A percentile compares a stretch with the other conserved stretches of the same genome.
Evolutionary conservation across 2,888 invertebrate species (phyloP).

Genomic region (Cheilosia scutellata): DNA sequence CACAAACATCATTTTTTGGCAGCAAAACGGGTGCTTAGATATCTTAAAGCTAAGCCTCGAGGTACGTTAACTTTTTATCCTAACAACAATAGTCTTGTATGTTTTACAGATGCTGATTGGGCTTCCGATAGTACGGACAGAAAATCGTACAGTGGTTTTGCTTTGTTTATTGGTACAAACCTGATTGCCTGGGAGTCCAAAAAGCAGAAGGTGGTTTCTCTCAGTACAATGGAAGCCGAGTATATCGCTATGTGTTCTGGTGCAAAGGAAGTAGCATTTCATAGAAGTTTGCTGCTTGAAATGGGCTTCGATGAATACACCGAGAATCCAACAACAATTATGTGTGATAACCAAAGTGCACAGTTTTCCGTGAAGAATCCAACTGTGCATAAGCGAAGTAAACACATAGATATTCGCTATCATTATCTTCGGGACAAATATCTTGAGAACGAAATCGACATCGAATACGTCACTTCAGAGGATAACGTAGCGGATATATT

Average conservation of each 20-base stretch:
- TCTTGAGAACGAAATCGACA: too few species aligned
- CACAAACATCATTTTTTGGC: too few species aligned
- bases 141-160: slow-evolving; percentile 63
- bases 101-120: slow-evolving; percentile 74
- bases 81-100: slow-evolving; percentile 41
- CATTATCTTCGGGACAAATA: too few species aligned
- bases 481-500: too few species aligned
- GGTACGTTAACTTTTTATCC: slow-evolving; percentile 26
- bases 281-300: slow-evolving; percentile 42
- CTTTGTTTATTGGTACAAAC: slow-evolving; percentile 47
- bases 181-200: slow-evolving; percentile 70
- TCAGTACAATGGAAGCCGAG: slow-evolving; percentile 72
- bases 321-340: too few species aligned
- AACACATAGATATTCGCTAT: too few species aligned
- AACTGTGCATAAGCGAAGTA: too few species aligned
- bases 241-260: slow-evolving; percentile 65
- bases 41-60: too few species aligned
- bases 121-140: slow-evolving; percentile 62
- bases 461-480: too few species aligned
- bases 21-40: too few species aligned
- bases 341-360: too few species aligned
- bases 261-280: slow-evolving; percentile 62
- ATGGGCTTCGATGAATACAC: slow-evolving; percentile 45
- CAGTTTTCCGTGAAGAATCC: too few species aligned
- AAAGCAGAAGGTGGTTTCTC: slow-evolving; percentile 50